Conservation (phyloP, 2,113 vertebrate species). For the Acrocephalus kingi region DNA sequence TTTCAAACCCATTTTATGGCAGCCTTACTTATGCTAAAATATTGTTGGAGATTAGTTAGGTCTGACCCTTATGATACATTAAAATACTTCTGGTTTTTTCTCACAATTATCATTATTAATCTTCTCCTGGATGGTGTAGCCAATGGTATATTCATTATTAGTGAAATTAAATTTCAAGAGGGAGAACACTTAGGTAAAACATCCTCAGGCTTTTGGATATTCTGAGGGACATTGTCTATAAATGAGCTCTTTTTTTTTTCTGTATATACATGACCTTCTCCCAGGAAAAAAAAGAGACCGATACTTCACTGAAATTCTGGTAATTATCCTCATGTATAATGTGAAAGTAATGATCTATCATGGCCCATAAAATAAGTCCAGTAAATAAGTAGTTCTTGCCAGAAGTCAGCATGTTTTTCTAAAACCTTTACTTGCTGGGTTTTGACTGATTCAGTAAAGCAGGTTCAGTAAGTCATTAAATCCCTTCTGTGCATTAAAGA, state of each 20-base stretch:
- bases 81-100: neutral
- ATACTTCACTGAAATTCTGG: neutral
- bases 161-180: neutral
- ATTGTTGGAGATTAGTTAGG: neutral
- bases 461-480: slow-evolving; percentile 33
- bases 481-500: neutral
- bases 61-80: neutral
- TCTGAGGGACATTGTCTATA: neutral
- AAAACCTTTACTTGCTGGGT: neutral
- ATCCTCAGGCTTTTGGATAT: neutral
- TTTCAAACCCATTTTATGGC: neutral
- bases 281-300: neutral
- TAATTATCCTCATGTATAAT: neutral
- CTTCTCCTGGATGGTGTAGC: neutral
- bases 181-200: neutral
- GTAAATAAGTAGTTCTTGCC: neutral
- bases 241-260: neutral
- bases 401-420: neutral
- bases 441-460: neutral
- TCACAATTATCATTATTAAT: neutral
- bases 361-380: neutral
- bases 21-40: neutral
- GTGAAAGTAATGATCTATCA: neutral
- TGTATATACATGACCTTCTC: neutral
- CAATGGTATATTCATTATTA: neutral